phyloP scores from a whole-genome alignment of 1,140 invertebrate species.

The Aphelinus certus region DNA sequence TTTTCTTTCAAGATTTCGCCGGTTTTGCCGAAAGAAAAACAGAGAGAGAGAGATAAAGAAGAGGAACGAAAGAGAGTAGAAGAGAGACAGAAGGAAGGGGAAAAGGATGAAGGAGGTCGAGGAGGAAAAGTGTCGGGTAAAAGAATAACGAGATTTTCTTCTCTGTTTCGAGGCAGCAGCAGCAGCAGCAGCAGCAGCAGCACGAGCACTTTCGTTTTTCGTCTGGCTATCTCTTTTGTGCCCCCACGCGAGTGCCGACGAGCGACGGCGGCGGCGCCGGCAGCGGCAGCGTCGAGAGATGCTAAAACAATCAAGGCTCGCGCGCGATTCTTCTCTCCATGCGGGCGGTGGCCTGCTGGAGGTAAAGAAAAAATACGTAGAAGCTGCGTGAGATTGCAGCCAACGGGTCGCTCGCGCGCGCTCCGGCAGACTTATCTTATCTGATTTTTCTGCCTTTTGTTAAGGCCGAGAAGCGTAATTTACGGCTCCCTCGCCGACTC shows the following conservation, averaged over 20 bases:
- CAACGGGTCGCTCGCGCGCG: not conserved
- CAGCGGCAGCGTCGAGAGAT: not conserved
- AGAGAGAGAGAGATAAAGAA: conserved; percentile 5
- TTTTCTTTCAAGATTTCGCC: not conserved
- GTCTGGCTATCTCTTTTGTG: not conserved
- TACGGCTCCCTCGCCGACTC: not conserved
- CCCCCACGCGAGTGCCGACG: too few species aligned
- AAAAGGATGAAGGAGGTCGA: conserved; percentile 17
- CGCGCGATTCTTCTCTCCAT: conserved; percentile 1
- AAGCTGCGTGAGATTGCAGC: conserved; percentile 14
- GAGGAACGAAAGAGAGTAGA: too few species aligned
- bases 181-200: not conserved
- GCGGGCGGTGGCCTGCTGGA: not conserved
- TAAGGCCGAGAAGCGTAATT: conserved; percentile 10
- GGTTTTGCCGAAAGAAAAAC: conserved; percentile 22
- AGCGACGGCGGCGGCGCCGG: too few species aligned
- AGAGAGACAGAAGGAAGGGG: not conserved
- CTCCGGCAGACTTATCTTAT: conserved; percentile 9
- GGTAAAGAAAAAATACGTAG: not conserved
- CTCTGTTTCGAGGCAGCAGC: not conserved
- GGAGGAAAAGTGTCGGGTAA: conserved; percentile 53
- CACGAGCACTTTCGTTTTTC: conserved; percentile 24
- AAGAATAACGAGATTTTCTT: conserved; percentile 56
- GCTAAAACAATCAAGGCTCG: conserved; percentile 17
- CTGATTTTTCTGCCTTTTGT: conserved; percentile 15